Percentiles rank a stretch among this genome's conserved stretches.
Evolutionary conservation across 2,797 vertebrate genomes (phyloP).

Genomic region (Cirrhinus molitorella): DNA sequence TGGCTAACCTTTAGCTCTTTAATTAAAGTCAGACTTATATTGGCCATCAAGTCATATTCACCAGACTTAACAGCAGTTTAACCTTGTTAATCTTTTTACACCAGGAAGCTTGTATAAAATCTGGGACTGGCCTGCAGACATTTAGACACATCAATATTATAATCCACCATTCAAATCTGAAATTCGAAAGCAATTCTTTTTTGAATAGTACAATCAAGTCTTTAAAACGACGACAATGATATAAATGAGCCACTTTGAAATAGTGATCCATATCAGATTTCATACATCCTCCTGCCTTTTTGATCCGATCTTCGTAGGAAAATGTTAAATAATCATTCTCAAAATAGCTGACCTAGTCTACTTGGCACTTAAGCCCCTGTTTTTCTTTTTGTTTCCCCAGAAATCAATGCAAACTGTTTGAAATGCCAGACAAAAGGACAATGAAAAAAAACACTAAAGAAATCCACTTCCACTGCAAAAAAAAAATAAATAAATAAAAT

Average conservation of each 20-base stretch:
- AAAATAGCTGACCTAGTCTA: conserved; percentile 30
- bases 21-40: conserved; percentile 9
- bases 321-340: neutral
- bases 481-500: neutral
- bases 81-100: conserved; percentile 29
- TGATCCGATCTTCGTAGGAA: neutral
- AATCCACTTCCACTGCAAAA: conserved; percentile 24
- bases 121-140: neutral
- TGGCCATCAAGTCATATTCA: conserved; percentile 37
- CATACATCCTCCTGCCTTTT: neutral
- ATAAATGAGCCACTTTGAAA: neutral
- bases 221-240: conserved; percentile 18
- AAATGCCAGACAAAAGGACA: conserved; percentile 16
- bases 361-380: neutral
- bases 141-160: conserved; percentile 9
- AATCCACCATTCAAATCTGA: neutral
- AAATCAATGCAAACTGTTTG: conserved; percentile 4
- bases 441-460: conserved; percentile 25
- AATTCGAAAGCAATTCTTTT: conserved; percentile 15
- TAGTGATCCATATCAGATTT: neutral
- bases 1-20: conserved; percentile 6
- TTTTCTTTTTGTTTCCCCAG: conserved; percentile 14
- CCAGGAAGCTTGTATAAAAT: neutral
- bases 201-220: neutral
- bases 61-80: conserved; percentile 39